Evolutionary conservation across 2,888 invertebrate genomes (phyloP), one percentile per base, ranked within the genome.

Genomic region (Ariolimax columbianus): DNA sequence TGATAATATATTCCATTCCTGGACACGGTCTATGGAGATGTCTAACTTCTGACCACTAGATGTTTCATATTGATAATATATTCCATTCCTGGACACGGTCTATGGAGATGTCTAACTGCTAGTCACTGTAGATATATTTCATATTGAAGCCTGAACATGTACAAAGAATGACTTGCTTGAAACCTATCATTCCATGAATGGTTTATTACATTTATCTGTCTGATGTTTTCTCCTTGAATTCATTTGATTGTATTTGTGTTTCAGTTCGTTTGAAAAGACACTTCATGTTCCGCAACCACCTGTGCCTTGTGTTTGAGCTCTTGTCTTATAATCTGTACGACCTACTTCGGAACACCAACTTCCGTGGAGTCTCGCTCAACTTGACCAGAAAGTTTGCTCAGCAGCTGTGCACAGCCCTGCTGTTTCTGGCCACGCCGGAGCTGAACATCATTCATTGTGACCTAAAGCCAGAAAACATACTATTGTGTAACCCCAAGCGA

Each of bases 211-310:
- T n/a, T n/a, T n/a, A n/a, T n/a, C n/a, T n/a, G n/a, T n/a, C n/a
- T n/a, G n/a, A n/a, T n/a, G n/a, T n/a, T n/a, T n/a, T n/a, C n/a
- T n/a, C n/a, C n/a, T n/a, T n/a, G n/a, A n/a, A n/a, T 70, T 23
- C 36, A 38, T 9, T 17, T 38, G 14, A 70, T 23, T 17, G 4
- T 2, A 4, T 70, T 38, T 73, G 7, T 87, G 30, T 91, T 91
- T 82, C 96, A 99, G 99, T 99, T 95, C 98, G 98, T 97, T 96
- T 99, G 95, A 99, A 98, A 96, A 97, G 98, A 94, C 98, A 99
- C 96, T 99, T 99, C 95, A 99, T 99, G 97, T 99, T 99, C 98
- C 97, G 98, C 94, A 99, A 98, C 95, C 99, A 99, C 96, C 96
- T 99, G 95, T 99, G 99, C 96, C 97, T 99, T 95, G 99, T 99